phyloP scores from a whole-genome alignment of 2,797 vertebrate genomes.

The Vultur gryphus region DNA sequence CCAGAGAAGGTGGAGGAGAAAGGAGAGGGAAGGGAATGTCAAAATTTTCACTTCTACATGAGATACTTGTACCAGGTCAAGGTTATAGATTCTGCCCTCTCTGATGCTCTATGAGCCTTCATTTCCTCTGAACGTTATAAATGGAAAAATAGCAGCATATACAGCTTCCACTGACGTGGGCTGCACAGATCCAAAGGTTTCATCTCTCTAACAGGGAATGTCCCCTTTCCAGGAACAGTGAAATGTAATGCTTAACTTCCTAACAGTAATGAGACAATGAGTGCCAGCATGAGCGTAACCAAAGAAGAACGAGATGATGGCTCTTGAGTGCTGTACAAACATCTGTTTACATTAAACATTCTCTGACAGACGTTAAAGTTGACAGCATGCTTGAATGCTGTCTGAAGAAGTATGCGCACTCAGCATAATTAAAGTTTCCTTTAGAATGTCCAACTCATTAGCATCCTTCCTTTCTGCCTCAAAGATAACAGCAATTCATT shows the following conservation, averaged over 20 bases:
- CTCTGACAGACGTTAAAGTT: not conserved
- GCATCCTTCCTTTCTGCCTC: not conserved
- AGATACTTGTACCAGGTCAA: not conserved
- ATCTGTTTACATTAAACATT: not conserved
- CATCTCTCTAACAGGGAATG: not conserved
- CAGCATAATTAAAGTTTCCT: not conserved
- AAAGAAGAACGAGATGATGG: not conserved
- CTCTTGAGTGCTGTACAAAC: not conserved
- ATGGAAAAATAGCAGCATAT: not conserved
- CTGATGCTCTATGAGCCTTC: accelerated
- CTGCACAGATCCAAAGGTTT: not conserved
- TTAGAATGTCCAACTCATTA: not conserved
- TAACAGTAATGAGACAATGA: accelerated
- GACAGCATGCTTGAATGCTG: not conserved
- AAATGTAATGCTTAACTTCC: not conserved
- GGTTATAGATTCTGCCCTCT: not conserved
- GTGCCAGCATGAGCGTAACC: accelerated
- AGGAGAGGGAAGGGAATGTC: not conserved
- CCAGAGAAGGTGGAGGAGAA: not conserved
- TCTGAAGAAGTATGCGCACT: not conserved
- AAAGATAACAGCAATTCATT: not conserved
- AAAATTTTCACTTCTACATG: not conserved
- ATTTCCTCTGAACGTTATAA: not conserved
- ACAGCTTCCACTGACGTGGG: not conserved
- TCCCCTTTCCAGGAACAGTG: not conserved